A percentile compares a stretch with the other conserved stretches of the same genome.
These are phyloP conservation scores for Phyllopteryx taeniolatus DNA, from an alignment of 2,113 vertebrate genomes.

Conservation along the genomic window DNA sequence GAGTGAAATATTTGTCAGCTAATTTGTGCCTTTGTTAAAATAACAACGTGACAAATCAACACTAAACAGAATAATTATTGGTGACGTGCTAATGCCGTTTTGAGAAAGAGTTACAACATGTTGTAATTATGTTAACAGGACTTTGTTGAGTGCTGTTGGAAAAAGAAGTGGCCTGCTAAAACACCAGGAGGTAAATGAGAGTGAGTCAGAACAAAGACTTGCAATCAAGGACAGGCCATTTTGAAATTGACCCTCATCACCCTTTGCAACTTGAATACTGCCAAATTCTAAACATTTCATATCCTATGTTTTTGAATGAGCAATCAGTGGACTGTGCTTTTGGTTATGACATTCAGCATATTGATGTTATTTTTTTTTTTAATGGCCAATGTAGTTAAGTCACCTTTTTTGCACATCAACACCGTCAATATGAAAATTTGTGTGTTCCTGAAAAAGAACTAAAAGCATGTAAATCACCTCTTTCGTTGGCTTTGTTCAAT, in stretches of 20 bases:
- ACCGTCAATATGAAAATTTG: no score
- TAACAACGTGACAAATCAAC: background rate
- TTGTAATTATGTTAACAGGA: background rate
- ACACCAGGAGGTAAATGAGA: no score
- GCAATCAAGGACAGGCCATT: background rate
- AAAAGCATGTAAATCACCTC: no score
- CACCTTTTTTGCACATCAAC: no score
- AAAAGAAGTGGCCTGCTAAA: no score
- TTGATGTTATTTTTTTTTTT: background rate
- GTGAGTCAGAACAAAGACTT: background rate
- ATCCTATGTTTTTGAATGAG: background rate
- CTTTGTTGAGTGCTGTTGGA: background rate
- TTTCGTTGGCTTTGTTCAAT: no score
- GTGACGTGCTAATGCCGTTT: background rate
- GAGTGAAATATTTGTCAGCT: no score
- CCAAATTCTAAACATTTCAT: background rate
- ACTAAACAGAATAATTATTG: background rate
- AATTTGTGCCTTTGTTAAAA: background rate
- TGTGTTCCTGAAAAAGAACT: no score
- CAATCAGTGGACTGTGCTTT: background rate
- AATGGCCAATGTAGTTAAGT: no score
- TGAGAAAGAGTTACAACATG: background rate
- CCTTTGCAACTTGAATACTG: background rate
- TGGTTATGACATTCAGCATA: background rate
- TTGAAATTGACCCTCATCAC: background rate